Evolutionary conservation across 1,140 invertebrate species (phyloP), one percentile per base, ranked within the genome.

Genomic region (Palaemon carinicauda): DNA sequence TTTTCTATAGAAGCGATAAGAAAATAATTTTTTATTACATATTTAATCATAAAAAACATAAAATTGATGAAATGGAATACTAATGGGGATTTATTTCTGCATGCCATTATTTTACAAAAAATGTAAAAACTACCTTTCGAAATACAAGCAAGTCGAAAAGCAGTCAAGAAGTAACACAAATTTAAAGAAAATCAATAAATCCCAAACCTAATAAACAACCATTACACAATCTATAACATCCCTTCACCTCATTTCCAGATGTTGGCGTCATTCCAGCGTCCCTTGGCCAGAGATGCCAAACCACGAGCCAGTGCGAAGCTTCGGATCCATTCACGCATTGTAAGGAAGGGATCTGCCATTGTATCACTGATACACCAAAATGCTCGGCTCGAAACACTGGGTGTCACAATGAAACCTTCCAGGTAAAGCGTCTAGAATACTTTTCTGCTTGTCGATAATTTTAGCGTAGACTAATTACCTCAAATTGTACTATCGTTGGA

Each of bases 361-460:
- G 97, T 90, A 91, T 93, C 3, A 91, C 93, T 91, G 91, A 65
- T 92, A 94, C 90, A 87, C 91, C 88, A 90, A 89, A 88, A 92
- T 97, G 96, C 91, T 94, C 94, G 9, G 95, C 96, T 0, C 91
- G 92, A 7, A 94, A 93, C 87, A 94, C 94, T 17, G 96, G 96
- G 41, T 97, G 96, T 90, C 93, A 95, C 87, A 93, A 94, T 7
- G 95, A 96, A 56, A 97, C 96, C 1, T 98, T 97, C 92, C 96
- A 96, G 93, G 95, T 96, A 91, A 31, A n/a, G 14, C n/a, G 60
- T 29, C 31, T n/a, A n/a, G n/a, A n/a, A n/a, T n/a, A n/a, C n/a
- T n/a, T n/a, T n/a, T n/a, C n/a, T n/a, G n/a, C n/a, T n/a, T n/a
- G n/a, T n/a, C n/a, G n/a, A n/a, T n/a, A n/a, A n/a, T n/a, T n/a